These are phyloP conservation scores for Musca domestica DNA, from an alignment of 1,140 invertebrate genomes.

Conservation along the genomic window DNA sequence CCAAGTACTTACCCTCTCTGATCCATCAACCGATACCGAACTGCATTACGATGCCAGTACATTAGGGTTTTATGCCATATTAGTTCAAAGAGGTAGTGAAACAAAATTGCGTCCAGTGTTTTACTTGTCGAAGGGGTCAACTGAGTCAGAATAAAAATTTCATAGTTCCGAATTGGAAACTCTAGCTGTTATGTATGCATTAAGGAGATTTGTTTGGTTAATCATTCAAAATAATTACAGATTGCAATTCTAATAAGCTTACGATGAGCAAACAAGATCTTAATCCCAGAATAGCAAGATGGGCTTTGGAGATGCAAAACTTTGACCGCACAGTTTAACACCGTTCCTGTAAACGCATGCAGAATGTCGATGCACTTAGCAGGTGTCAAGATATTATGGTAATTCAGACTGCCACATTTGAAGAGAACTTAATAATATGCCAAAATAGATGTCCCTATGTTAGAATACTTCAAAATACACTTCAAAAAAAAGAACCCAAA, in stretches of 20 bases:
- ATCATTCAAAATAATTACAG: slow-evolving; percentile 54
- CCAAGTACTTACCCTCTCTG: slow-evolving; percentile 37
- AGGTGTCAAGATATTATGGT: neutral
- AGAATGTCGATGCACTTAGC: slow-evolving; percentile 46
- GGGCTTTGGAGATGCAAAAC: slow-evolving; percentile 41
- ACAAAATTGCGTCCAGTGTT: no score
- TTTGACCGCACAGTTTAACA: slow-evolving; percentile 45
- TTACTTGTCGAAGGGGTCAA: no score
- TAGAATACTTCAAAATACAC: slow-evolving; percentile 11
- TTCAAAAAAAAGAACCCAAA: slow-evolving; percentile 19
- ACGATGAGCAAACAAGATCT: no score
- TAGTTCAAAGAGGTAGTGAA: slow-evolving; percentile 33
- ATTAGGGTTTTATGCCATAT: slow-evolving; percentile 33
- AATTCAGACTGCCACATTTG: slow-evolving; percentile 13
- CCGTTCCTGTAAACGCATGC: slow-evolving; percentile 36
- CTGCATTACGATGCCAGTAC: slow-evolving; percentile 40
- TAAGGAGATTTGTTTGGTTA: slow-evolving; percentile 51
- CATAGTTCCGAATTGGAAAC: slow-evolving; percentile 49
- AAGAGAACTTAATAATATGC: slow-evolving; percentile 24
- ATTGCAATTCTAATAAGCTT: slow-evolving; percentile 46
- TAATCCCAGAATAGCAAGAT: no score
- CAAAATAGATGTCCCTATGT: slow-evolving; percentile 10
- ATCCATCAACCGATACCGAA: slow-evolving; percentile 30
- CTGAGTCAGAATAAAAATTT: no score
- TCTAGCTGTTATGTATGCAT: slow-evolving; percentile 36